Evolutionary conservation across 2,888 invertebrate genomes (phyloP).

Genomic region (Gandaritis pyraliata): DNA sequence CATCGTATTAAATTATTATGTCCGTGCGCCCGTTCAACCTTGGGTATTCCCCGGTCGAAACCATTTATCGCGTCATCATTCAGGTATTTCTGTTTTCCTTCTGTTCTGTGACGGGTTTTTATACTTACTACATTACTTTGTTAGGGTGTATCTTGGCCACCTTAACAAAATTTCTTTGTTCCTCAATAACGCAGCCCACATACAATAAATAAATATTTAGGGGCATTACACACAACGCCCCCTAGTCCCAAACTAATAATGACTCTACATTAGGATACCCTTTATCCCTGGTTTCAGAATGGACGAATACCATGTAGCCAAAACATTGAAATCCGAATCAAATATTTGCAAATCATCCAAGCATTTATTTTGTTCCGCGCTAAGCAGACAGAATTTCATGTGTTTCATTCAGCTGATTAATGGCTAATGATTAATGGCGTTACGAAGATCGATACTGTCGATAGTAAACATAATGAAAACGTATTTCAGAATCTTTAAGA

Average conservation of each 20-base stretch:
- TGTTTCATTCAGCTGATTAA: neutral
- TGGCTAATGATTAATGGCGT: neutral
- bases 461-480: neutral
- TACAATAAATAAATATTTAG: no score
- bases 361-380: neutral
- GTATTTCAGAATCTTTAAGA: neutral
- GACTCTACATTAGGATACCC: neutral
- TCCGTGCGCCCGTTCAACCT: constrained; percentile 25
- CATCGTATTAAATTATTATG: constrained; percentile 16
- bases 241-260: no score
- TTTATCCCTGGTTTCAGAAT: neutral
- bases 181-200: neutral
- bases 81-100: constrained; percentile 19
- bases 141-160: neutral
- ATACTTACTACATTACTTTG: neutral
- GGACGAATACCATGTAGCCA: neutral
- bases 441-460: neutral
- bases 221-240: no score
- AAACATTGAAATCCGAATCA: neutral
- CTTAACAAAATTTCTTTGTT: neutral
- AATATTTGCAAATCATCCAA: neutral
- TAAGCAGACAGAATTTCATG: neutral
- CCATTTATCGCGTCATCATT: constrained; percentile 24
- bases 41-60: constrained; percentile 31
- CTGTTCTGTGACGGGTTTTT: neutral